phyloP scores from a whole-genome alignment of 2,888 invertebrate species.

The Argyresthia albistria region DNA sequence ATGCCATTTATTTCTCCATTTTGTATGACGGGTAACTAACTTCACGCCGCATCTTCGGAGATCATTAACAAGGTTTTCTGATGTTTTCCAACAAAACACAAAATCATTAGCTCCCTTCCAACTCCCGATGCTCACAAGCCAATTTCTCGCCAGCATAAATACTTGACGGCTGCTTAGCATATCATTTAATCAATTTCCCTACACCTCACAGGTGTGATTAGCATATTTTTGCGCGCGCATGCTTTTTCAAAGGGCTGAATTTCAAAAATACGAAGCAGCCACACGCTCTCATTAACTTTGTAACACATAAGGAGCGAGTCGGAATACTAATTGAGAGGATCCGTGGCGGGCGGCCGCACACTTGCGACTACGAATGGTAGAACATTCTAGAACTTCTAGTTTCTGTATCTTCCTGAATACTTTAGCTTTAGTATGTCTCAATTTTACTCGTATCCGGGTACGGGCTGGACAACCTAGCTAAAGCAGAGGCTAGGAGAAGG shows the following conservation, averaged over 20 bases:
- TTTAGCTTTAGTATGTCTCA: too few relatives aligned
- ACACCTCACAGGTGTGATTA: constrained; percentile 33
- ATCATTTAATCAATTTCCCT: constrained; percentile 9
- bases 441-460: too few relatives aligned
- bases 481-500: too few relatives aligned
- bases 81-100: too few relatives aligned
- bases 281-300: constrained; percentile 64
- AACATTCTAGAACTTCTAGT: too few relatives aligned
- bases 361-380: neutral
- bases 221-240: constrained; percentile 57
- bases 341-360: constrained; percentile 19
- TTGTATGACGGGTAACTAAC: too few relatives aligned
- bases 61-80: too few relatives aligned
- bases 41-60: too few relatives aligned
- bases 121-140: neutral
- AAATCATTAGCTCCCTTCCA: neutral
- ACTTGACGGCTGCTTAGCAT: constrained; percentile 3
- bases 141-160: neutral
- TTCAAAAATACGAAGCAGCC: constrained; percentile 56
- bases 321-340: constrained; percentile 57
- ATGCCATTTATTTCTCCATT: too few relatives aligned
- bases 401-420: too few relatives aligned
- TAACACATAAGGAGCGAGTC: constrained; percentile 55
- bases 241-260: constrained; percentile 56
- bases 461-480: too few relatives aligned